Evolutionary conservation across 2,888 invertebrate species (phyloP).

Genomic region (Ctena decussata): DNA sequence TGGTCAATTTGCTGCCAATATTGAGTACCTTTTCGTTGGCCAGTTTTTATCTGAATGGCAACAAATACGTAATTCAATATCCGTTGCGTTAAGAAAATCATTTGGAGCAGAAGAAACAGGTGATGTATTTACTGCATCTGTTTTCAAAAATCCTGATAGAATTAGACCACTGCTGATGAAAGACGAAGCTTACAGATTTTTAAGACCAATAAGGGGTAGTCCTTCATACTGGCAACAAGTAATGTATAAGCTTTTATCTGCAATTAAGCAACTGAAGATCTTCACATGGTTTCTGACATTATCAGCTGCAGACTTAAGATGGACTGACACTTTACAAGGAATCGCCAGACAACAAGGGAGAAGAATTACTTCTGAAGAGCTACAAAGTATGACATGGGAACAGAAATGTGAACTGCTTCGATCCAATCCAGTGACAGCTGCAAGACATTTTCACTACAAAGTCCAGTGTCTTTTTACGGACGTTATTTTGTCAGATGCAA

Average conservation of each 20-base stretch:
- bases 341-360: constrained; percentile 53
- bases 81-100: constrained; percentile 21
- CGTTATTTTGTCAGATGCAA: constrained; percentile 30
- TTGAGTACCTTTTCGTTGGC: constrained; percentile 54
- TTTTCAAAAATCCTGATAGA: background rate
- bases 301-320: constrained; percentile 65
- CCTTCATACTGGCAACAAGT: constrained; percentile 12
- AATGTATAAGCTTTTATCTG: constrained; percentile 7
- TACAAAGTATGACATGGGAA: constrained; percentile 57
- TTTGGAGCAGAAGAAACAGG: constrained; percentile 7
- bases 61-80: constrained; percentile 33
- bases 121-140: background rate
- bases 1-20: constrained; percentile 33
- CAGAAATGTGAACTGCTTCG: constrained; percentile 52
- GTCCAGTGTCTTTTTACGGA: constrained; percentile 56
- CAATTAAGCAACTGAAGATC: constrained; percentile 17
- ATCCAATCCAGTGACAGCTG: constrained; percentile 63
- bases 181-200: constrained; percentile 8
- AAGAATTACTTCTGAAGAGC: constrained; percentile 29
- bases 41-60: constrained; percentile 43
- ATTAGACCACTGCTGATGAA: background rate
- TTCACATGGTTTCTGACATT: constrained; percentile 24
- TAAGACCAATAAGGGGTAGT: constrained; percentile 1
- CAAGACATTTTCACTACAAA: constrained; percentile 32
- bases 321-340: constrained; percentile 64